Percentiles rank a stretch among this genome's conserved stretches.
These are phyloP conservation scores for Cheilosia pagana DNA, from an alignment of 2,888 invertebrate species.

Conservation along the genomic window DNA sequence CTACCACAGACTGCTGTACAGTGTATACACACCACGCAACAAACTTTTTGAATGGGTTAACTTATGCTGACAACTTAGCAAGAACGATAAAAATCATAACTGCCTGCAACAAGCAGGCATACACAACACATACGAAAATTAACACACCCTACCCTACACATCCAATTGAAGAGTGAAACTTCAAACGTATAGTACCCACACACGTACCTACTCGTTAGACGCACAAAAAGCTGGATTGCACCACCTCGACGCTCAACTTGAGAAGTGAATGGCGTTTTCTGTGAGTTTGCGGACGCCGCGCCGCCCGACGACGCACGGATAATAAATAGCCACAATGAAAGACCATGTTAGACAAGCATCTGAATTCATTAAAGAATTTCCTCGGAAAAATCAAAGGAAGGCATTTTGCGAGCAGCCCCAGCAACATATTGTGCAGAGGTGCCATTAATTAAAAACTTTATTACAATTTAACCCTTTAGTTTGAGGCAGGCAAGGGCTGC, in stretches of 20 bases:
- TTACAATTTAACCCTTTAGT: conserved; percentile 75
- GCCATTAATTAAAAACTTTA: conserved; percentile 76
- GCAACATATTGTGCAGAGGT: conserved; percentile 75
- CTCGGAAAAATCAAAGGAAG: conserved; percentile 74
- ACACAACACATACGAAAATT: conserved; percentile 50
- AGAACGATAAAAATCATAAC: conserved; percentile 73
- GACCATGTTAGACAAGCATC: conserved; percentile 75
- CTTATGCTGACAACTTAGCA: conserved; percentile 75
- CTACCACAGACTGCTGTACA: conserved; percentile 18
- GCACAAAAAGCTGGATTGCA: conserved; percentile 51
- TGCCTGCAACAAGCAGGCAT: conserved; percentile 61
- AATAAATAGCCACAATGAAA: conserved; percentile 76
- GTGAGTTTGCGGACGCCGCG: conserved; percentile 1
- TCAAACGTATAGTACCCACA: conserved; percentile 12
- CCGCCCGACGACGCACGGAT: conserved; percentile 51
- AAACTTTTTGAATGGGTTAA: conserved; percentile 71
- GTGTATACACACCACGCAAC: conserved; percentile 35
- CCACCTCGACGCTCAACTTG: conserved; percentile 31
- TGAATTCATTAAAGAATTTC: conserved; percentile 76
- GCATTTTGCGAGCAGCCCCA: conserved; percentile 62
- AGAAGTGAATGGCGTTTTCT: conserved; percentile 46
- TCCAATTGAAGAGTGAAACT: conserved; percentile 52
- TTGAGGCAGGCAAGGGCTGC: conserved; percentile 67
- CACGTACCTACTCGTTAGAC: conserved; percentile 25
- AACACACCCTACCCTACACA: conserved; percentile 65